A percentile compares a stretch with the other conserved stretches of the same genome.
Conservation (phyloP, 2,113 vertebrate species). For the Jacana jacana region DNA sequence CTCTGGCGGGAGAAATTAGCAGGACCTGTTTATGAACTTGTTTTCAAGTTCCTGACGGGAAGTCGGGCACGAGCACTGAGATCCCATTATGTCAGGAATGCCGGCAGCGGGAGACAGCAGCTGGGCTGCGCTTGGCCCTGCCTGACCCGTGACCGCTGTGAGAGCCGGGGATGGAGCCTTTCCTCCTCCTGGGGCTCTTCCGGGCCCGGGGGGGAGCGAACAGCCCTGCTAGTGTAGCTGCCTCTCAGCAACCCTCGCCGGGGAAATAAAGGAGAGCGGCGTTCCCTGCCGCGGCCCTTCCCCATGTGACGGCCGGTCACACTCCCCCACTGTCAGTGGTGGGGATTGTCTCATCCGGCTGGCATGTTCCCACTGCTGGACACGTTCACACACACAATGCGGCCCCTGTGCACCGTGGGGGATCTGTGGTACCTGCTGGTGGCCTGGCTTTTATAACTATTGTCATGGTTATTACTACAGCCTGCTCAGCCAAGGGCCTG, state of each 20-base stretch:
- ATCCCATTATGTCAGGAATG: constrained; percentile 44
- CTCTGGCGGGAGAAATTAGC: constrained; percentile 34
- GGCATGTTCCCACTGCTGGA: constrained; percentile 61
- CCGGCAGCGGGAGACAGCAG: constrained; percentile 18
- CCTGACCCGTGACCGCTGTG: constrained; percentile 36
- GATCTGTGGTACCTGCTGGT: constrained; percentile 64
- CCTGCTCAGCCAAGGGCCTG: not conserved
- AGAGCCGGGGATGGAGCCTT: constrained; percentile 23
- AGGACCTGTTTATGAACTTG: constrained; percentile 65
- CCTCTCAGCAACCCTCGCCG: not conserved
- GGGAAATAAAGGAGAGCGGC: constrained; percentile 22
- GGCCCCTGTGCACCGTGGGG: constrained; percentile 47
- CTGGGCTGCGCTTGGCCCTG: constrained; percentile 33
- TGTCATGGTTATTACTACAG: constrained; percentile 43
- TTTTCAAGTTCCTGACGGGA: constrained; percentile 11
- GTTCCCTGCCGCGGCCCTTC: constrained; percentile 25
- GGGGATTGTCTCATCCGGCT: constrained; percentile 59
- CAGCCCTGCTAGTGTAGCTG: not conserved
- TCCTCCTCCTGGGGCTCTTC: not conserved
- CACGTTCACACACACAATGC: constrained; percentile 45
- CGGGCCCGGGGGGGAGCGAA: not conserved
- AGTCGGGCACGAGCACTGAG: constrained; percentile 49
- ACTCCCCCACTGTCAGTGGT: not conserved
- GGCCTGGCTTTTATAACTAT: constrained; percentile 52
- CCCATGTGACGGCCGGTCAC: constrained; percentile 8